phyloP scores from a whole-genome alignment of 2,113 vertebrate species.

The Meriones unguiculatus region DNA sequence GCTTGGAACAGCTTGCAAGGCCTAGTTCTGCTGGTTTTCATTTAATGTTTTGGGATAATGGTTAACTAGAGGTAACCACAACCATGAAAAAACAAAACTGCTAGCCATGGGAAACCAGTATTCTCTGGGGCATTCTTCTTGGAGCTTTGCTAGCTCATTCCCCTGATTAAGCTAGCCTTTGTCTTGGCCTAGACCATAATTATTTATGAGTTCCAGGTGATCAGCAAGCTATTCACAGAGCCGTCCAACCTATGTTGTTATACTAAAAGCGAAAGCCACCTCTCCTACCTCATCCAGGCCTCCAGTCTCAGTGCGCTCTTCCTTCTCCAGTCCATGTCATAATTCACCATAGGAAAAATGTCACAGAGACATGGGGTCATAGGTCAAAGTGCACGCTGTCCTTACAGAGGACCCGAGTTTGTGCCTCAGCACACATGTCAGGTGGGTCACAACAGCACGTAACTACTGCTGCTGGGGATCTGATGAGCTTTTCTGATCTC shows the following conservation, averaged over 20 bases:
- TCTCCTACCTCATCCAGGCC: not conserved
- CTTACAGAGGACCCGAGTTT: not conserved
- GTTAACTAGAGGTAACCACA: not conserved
- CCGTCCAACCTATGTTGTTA: not conserved
- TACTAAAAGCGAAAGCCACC: not conserved
- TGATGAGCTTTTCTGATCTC: not conserved
- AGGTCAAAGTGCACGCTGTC: not conserved
- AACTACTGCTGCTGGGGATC: not conserved
- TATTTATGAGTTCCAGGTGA: not conserved
- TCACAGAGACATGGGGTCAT: not conserved
- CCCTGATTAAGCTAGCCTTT: not conserved
- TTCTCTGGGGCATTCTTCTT: not conserved
- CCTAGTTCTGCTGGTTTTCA: not conserved
- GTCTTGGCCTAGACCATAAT: not conserved
- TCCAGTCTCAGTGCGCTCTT: not conserved
- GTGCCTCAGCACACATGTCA: not conserved
- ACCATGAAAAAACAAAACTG: not conserved
- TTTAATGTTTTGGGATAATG: not conserved
- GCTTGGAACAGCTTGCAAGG: not conserved
- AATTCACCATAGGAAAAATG: not conserved
- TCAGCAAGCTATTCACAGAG: not conserved
- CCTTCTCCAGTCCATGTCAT: not conserved
- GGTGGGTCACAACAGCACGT: too few relatives aligned
- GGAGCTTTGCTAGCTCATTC: not conserved
- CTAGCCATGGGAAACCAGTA: too few relatives aligned